Evolutionary conservation across 2,888 invertebrate species (phyloP).

Genomic region (Rhynchonema sp.): DNA sequence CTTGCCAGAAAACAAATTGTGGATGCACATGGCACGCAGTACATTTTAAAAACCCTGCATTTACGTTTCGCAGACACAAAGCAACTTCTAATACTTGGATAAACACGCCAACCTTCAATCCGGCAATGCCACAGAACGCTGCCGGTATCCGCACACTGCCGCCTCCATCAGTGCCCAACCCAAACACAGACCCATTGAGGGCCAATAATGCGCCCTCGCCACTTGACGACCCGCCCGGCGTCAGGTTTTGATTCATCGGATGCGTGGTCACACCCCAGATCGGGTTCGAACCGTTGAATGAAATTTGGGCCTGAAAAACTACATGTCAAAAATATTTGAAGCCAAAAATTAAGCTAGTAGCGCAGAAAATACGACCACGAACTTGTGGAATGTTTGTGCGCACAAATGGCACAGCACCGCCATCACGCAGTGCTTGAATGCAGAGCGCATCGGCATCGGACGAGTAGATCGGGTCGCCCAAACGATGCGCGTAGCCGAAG

Average conservation of each 20-base stretch:
- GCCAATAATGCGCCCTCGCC: constrained; percentile 34
- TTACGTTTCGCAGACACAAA: too few relatives aligned
- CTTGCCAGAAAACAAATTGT: too few relatives aligned
- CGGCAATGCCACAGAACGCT: constrained; percentile 33
- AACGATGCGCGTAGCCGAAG: constrained; percentile 24
- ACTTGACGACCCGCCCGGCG: constrained; percentile 34
- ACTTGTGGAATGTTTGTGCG: constrained; percentile 32
- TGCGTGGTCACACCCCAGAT: constrained; percentile 32
- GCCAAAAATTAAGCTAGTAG: too few relatives aligned
- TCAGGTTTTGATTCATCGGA: constrained; percentile 27
- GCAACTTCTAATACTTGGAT: too few relatives aligned
- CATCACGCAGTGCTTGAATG: constrained; percentile 14
- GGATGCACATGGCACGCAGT: too few relatives aligned
- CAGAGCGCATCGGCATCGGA: constrained; percentile 8
- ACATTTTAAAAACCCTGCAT: too few relatives aligned
- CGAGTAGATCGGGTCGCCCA: constrained; percentile 16
- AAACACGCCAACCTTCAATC: constrained; percentile 26
- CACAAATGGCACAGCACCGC: constrained; percentile 36
- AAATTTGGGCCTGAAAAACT: constrained; percentile 14
- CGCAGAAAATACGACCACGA: too few relatives aligned
- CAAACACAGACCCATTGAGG: constrained; percentile 31
- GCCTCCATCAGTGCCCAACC: constrained; percentile 34
- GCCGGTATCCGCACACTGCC: constrained; percentile 36
- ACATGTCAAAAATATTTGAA: not conserved
- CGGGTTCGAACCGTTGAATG: constrained; percentile 28